Conservation (phyloP, 2,888 invertebrate genomes). For the Sesia bembeciformis region DNA sequence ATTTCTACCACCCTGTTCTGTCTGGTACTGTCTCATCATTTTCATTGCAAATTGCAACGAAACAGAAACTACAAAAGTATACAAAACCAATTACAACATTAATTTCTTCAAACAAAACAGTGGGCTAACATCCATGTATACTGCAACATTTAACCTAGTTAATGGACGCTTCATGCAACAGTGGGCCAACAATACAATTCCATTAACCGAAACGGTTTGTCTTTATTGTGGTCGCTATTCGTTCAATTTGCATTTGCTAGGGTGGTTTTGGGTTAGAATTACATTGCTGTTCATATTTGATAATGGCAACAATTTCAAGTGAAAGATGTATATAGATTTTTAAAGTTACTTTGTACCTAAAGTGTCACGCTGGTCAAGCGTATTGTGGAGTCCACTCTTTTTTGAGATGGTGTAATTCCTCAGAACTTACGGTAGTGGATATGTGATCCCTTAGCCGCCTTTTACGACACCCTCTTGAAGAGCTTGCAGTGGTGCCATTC, state of each 20-base stretch:
- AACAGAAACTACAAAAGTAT: neutral
- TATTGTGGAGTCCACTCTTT: too few species aligned
- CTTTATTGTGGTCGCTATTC: slow-evolving; percentile 28
- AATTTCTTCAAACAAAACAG: slow-evolving; percentile 11
- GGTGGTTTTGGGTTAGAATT: neutral
- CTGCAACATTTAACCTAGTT: neutral
- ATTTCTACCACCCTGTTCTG: too few species aligned
- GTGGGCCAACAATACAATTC: slow-evolving; percentile 35
- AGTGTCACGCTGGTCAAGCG: too few species aligned
- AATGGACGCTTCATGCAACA: slow-evolving; percentile 19
- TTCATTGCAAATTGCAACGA: too few species aligned
- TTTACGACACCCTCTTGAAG: too few species aligned
- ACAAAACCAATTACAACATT: slow-evolving; percentile 14
- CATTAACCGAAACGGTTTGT: slow-evolving; percentile 30
- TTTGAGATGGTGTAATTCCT: too few species aligned
- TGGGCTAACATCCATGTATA: neutral
- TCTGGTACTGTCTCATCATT: too few species aligned
- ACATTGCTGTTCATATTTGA: neutral
- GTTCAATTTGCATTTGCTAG: slow-evolving; percentile 8
- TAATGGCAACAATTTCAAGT: neutral
- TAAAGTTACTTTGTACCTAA: too few species aligned
- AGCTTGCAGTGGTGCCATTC: too few species aligned
- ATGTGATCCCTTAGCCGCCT: too few species aligned
- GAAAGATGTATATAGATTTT: neutral
- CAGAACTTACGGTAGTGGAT: too few species aligned